Evolutionary conservation across 2,113 vertebrate species (phyloP), one percentile per base, ranked within the genome.

Genomic region (Rhipidura dahli): DNA sequence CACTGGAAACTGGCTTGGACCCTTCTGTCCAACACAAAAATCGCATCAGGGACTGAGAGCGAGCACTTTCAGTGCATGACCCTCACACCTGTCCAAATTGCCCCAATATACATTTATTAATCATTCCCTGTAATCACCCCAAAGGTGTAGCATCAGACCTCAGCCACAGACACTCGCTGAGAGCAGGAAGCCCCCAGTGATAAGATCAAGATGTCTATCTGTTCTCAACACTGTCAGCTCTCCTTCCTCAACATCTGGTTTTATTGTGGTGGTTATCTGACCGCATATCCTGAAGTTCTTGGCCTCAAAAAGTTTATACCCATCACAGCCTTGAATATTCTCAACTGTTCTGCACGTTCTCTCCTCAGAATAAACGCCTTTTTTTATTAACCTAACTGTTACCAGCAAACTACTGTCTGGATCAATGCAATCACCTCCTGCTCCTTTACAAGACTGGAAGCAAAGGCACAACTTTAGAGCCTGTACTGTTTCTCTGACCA

Each of bases 191-290:
- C 30, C 76, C 66, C 44, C 57, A 35, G 31, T 0, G 35, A 93
- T 35, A 93, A 0, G 0, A 89, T 50, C 39, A 0, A 88, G 72
- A 93, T 71, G 50, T 18, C 6, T 63, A 88, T 91, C 96, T 88
- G 63, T 23, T 92, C 68, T 82, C 51, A 72, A 40, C 51, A 20
- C 21, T 44, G 64, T 53, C 88, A 92, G 75, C 56, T 93, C 76
- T 83, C 82, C 63, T 90, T 95, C 72, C 76, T 84, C 80, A 87
- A 54, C 17, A 0, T 20, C 56, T 84, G 76, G 61, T 86, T 86
- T 95, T 54, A 96, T 94, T 90, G 68, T 92, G 76, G 72, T 81
- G 76, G 76, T 89, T 89, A 90, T 79, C 83, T 92, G 83, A 92
- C 65, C n/a, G 8, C 21, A 2, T 2, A 6, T 47, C 61, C 64